Conservation (phyloP, 2,888 invertebrate species). For the Smittia sp. region DNA sequence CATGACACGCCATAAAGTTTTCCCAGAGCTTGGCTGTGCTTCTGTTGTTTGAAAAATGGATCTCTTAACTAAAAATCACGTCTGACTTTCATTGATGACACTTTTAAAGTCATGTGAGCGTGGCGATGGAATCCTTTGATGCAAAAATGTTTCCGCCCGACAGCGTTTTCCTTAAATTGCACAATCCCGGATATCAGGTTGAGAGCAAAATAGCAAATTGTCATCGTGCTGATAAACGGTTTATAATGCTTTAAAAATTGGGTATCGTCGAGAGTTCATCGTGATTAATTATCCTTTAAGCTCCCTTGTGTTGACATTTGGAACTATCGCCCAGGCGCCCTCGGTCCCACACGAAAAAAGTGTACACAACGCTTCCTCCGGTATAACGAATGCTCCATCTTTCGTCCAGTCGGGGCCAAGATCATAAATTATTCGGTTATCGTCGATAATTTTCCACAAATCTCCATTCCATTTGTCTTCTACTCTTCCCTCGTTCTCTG, state of each 20-base stretch:
- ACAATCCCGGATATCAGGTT: not conserved
- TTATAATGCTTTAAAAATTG: constrained; percentile 34
- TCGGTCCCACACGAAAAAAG: too few relatives aligned
- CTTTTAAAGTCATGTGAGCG: not conserved
- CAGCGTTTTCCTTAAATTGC: not conserved
- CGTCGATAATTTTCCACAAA: constrained; percentile 34
- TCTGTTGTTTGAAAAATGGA: constrained; percentile 19
- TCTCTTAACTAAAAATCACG: constrained; percentile 23
- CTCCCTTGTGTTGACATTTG: constrained; percentile 5
- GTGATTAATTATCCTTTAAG: constrained; percentile 31
- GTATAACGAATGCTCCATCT: constrained; percentile 23
- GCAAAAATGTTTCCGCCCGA: not conserved
- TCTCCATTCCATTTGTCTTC: constrained; percentile 35
- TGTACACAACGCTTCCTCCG: too few relatives aligned
- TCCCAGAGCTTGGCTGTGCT: not conserved
- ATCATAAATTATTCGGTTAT: constrained; percentile 31
- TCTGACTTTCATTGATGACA: constrained; percentile 4
- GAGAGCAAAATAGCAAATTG: constrained; percentile 28
- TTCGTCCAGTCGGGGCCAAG: constrained; percentile 22
- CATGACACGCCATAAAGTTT: constrained; percentile 9
- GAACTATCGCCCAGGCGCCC: not conserved
- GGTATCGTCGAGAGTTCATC: constrained; percentile 9
- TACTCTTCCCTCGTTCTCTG: not conserved
- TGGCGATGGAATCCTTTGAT: not conserved
- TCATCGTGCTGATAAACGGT: constrained; percentile 26